Evolutionary conservation across 2,888 invertebrate species (phyloP).

Genomic region (Ochropleura plecta): DNA sequence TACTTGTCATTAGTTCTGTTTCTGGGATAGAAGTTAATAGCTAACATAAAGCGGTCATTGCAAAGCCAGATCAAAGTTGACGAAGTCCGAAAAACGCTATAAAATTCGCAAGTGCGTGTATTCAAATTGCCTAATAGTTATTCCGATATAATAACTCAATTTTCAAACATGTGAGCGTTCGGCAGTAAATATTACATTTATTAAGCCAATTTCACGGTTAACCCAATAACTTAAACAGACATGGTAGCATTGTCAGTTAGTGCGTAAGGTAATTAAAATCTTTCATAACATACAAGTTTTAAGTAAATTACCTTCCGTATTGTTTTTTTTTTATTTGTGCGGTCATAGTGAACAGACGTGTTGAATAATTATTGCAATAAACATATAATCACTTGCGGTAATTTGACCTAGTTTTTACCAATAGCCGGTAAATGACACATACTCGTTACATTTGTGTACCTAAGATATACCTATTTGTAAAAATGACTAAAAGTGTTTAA

Average conservation of each 20-base stretch:
- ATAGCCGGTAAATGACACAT: no score
- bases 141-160: slow-evolving; percentile 1
- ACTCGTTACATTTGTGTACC: no score
- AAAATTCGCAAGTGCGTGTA: neutral
- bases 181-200: neutral
- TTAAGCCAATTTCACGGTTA: slow-evolving; percentile 39
- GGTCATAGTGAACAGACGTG: no score
- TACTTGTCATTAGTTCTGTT: no score
- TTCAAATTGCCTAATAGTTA: neutral
- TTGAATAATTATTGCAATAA: no score
- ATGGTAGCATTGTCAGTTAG: slow-evolving; percentile 42
- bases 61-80: neutral
- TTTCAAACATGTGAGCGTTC: neutral
- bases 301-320: slow-evolving; percentile 60
- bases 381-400: no score
- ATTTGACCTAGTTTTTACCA: no score
- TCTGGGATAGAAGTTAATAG: no score
- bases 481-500: no score
- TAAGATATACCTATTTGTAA: no score
- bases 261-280: slow-evolving; percentile 54
- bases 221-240: slow-evolving; percentile 28
- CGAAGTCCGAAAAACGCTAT: neutral
- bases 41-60: neutral
- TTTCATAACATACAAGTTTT: slow-evolving; percentile 58
- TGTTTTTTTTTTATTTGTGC: no score